Evolutionary conservation across 2,113 vertebrate genomes (phyloP).

Genomic region (Actenoides hombroni): DNA sequence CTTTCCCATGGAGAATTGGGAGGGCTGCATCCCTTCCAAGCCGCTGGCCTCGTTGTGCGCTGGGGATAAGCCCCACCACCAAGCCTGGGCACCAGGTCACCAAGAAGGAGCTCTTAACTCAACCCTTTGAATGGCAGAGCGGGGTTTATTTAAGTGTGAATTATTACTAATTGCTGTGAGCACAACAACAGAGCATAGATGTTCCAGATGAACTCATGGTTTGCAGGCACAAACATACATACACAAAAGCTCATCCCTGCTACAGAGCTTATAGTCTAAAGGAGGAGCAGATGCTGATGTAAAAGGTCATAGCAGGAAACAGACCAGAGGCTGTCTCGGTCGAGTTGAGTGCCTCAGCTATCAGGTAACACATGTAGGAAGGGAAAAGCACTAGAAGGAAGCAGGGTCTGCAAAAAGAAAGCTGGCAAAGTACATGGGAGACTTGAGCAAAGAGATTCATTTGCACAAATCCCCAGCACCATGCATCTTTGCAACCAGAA

Average conservation of each 20-base stretch:
- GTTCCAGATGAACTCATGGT: not conserved
- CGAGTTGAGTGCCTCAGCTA: not conserved
- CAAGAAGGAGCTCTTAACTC: not conserved
- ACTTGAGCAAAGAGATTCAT: not conserved
- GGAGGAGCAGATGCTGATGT: not conserved
- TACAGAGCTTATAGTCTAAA: not conserved
- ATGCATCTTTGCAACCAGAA: not conserved
- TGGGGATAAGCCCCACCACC: not conserved
- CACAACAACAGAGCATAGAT: not conserved
- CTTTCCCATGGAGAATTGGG: not conserved
- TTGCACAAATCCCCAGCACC: not conserved
- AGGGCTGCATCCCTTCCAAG: not conserved
- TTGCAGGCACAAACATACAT: not conserved
- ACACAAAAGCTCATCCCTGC: not conserved
- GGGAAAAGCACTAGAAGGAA: not conserved
- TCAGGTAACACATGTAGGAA: not conserved
- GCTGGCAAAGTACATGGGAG: not conserved
- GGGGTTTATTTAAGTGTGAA: not conserved
- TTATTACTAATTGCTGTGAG: not conserved
- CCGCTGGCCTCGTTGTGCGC: not conserved
- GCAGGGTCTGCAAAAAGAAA: not conserved
- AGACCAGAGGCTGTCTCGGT: not conserved
- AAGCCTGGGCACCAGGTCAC: not conserved
- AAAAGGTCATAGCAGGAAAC: not conserved
- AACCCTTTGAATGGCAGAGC: not conserved